Evolutionary conservation across 2,888 invertebrate species (phyloP), one percentile per base, ranked within the genome.

Genomic region (Harpagoxenus sublaevis): DNA sequence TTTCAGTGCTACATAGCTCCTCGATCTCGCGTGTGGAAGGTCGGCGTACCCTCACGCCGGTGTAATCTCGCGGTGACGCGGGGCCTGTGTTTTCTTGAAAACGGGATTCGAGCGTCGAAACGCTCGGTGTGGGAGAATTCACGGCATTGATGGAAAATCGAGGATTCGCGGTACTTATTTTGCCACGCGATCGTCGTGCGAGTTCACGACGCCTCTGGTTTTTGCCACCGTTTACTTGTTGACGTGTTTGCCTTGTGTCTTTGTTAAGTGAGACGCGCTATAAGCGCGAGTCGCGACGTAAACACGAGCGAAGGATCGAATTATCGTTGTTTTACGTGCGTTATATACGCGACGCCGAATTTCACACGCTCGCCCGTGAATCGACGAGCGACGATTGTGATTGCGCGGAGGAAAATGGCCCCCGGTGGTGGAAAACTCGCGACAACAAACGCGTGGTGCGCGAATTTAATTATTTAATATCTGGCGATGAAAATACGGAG

Each of bases 381-480:
- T 78, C 8, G 10, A 51, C 39, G 48, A 42, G 15, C 23, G 12
- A 23, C 51, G 28, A 42, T 78, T 31, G 55, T 55, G n/a, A 23
- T 23, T 35, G 35, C 6, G 31, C 18, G 39, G 65, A 66, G 28
- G 55, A 77, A 28, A 8, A 3, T 12, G 18, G 42, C 1, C 18
- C 28, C n/a, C n/a, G n/a, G n/a, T n/a, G 10, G 42, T 42, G 42
- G 42, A 45, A 68, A 57, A 78, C 31, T 68, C 55, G 68, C 18
- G 31, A 35, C 8, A 23, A 65, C 65, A n/a, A 39, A 39, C 39
- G 18, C 28, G 65, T 39, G 35, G 35, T 39, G 57, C 5, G 31
- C n/a, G 18, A 53, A 66, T 65, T 66, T 55, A n/a, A 53, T 78
- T 66, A 12, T 23, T 45, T 71, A 79, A 79, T 57, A 5, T 35